These are phyloP conservation scores for Epizoanthus ramosus DNA, from an alignment of 92 coral and sea anemone genomes.

Conservation along the genomic window DNA sequence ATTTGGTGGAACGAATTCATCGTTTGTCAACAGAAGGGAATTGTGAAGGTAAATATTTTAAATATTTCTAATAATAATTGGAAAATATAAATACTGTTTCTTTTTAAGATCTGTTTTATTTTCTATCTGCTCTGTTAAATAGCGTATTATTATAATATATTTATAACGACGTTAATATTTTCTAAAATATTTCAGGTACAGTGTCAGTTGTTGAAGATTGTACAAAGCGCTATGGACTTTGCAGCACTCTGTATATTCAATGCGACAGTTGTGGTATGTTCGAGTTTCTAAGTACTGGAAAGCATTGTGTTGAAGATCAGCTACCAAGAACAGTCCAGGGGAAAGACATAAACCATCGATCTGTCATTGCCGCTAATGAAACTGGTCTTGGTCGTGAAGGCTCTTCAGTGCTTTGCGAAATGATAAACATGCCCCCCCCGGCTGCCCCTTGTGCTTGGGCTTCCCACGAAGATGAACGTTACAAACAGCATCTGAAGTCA, in stretches of 20 bases:
- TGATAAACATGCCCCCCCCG: conserved; percentile 14
- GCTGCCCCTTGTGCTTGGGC: conserved; percentile 1
- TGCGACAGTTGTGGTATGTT: conserved; percentile 13
- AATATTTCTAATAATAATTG: no score
- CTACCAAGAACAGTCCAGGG: conserved; percentile 18
- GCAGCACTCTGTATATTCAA: conserved; percentile 11
- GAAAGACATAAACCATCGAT: conserved; percentile 17
- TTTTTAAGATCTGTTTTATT: no score
- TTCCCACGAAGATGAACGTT: conserved; percentile 24
- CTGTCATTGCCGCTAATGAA: conserved; percentile 27
- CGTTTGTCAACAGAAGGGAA: no score
- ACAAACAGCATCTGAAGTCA: conserved; percentile 1
- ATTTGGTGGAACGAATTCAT: no score
- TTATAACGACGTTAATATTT: not conserved
- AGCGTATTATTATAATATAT: not conserved
- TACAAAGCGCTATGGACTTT: conserved; percentile 10
- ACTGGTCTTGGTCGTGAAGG: conserved; percentile 31
- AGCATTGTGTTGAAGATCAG: not conserved
- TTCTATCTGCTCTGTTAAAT: not conserved
- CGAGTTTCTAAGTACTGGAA: conserved; percentile 10
- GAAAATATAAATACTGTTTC: no score
- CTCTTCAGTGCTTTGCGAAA: not conserved
- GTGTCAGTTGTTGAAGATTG: not conserved
- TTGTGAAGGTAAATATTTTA: no score
- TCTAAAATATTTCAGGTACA: conserved; percentile 1